Evolutionary conservation across 2,888 invertebrate species (phyloP), one percentile per base, ranked within the genome.

Genomic region (Dioctria rufipes): DNA sequence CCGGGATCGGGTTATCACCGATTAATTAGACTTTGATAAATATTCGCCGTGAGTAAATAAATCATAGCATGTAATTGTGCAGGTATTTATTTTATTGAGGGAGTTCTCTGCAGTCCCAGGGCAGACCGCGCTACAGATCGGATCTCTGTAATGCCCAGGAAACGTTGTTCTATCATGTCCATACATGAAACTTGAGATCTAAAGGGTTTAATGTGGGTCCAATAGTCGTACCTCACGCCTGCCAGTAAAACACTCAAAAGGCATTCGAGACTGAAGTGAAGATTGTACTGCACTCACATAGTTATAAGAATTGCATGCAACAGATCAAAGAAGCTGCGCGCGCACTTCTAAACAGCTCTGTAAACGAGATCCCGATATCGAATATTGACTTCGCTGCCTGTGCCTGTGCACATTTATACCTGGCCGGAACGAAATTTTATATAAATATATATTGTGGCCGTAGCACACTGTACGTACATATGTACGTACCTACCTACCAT

Each of bases 1-100:
- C 73, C 63, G 81, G 81, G 82, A 54, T 88, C 88, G 87, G 87
- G 88, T 88, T 88, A 88, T 89, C 88, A 88, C 87, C 89, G 89
- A 88, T 88, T 88, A 89, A 89, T 88, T 89, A 88, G 88, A 88
- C 89, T 88, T 89, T 88, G 88, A 88, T 88, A 88, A 88, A 88
- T 88, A 88, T 86, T 86, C 89, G 88, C 88, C 89, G 89, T 87
- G 88, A 88, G 89, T 88, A 87, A 88, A 88, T 89, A 89, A 89
- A 89, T 88, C 89, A 88, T 82, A 83, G 79, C 78, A 80, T 66
- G 80, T 83, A 83, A 83, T 83, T 83, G 82, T 69, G 80, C 78
- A 84, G 84, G 84, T 84, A 85, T 86, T 86, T 86, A 86, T 86
- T 86, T 85, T 86, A 81, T 81, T 81, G 81, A 81, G 81, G 81